Base-by-base conservation (phyloP, 2,888 invertebrate species). In the Archaeoteleia sp. region DNA sequence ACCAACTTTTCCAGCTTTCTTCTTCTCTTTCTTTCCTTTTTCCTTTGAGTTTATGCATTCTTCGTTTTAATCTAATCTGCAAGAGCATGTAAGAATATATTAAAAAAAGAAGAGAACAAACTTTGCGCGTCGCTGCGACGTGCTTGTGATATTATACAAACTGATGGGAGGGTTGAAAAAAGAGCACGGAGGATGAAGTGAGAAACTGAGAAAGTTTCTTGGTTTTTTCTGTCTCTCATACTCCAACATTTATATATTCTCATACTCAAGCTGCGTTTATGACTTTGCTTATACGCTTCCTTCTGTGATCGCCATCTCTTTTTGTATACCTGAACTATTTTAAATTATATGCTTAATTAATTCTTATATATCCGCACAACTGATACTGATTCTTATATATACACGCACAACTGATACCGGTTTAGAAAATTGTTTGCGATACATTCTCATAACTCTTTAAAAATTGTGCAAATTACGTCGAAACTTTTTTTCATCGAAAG, bases 41-140 rank as follows among this genome's bases (percentile, higher is more conserved):
- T 54, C 45, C 54, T 65, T 53, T 40, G 55, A 71, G 72, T 78
- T 82, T 82, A 80, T 80, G 78, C 80, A 79, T 80, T 78, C 77
- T 74, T 80, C 79, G 79, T 82, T 83, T 82, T 83, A 84, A 84
- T 84, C 83, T 83, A 84, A 84, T 84, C 83, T 79, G 76, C 79
- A 72, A 78, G 77, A 75, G 78, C 83, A 76, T 83, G 83, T 83
- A 83, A 83, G 83, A 84, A 83, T 84, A 83, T 82, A 83, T 84
- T 83, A 82, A 81, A 82, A 82, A 55, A 45, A 55, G 17, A 32
- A 27, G 20, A 9, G 12, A 34, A 81, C 81, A 83, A 83, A 82
- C 76, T 82, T 82, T 77, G 76, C 74, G 62, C 78, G 53, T 68
- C 74, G 46, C 69, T 45, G 63, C 74, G 79, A 78, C 76, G 74